Base-by-base conservation (phyloP, 2,797 vertebrate genomes). In the Apogon talboti region DNA sequence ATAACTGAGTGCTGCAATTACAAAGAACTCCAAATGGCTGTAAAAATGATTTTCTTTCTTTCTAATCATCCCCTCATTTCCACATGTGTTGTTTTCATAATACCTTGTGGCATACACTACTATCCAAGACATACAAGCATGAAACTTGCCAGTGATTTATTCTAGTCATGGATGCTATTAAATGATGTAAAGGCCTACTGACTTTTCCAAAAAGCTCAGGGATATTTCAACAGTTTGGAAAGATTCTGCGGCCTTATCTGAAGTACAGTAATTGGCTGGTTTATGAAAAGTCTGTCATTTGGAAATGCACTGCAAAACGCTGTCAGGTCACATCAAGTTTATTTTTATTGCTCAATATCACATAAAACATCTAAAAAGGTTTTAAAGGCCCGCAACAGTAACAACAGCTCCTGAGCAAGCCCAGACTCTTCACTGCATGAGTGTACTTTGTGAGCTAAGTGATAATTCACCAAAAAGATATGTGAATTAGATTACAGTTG, bases 271-370 rank as follows among this genome's bases (percentile, higher is more conserved):
- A 15, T 4, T 21, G 6, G 14, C 21, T 43, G 68, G 12, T 56
- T 58, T 35, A 37, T 71, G 19, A 63, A 44, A 58, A 37, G n/a
- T 19, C 35, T 37, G 58, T 40, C 43, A 14, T 41, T 42, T 58
- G 21, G 12, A 71, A 45, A 53, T 41, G n/a, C 50, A 41, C 18
- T 41, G 2, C 0, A 54, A 41, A 48, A 38, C 44, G 7, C 58
- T 58, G 53, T 48, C 65, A 35, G 42, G 42, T 67, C 62, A 49
- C 21, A 71, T 73, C 11, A 69, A 50, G 19, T 64, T 60, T 64
- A 57, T 64, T 71, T 61, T 28, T 65, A 18, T 24, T 37, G 41
- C 37, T 11, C 1, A 30, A 24, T 19, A 48, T 60, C 28, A 47
- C 40, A 45, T 60, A 49, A 65, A 64, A 60, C 13, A 65, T 52